Conservation (phyloP, 2,797 vertebrate genomes). For the Paguma larvata region DNA sequence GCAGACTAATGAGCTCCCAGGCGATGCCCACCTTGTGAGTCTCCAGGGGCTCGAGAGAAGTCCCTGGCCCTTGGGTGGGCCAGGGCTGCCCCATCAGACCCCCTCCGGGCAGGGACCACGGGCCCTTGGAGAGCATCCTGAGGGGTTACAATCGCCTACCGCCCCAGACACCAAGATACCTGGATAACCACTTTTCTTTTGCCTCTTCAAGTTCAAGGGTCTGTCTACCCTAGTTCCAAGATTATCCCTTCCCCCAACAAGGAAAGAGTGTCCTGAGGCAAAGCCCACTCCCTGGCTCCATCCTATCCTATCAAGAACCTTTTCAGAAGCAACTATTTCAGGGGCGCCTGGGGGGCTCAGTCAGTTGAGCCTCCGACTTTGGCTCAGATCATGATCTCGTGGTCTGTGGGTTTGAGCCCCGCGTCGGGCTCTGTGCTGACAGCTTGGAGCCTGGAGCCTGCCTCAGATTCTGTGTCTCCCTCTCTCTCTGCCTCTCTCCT, state of each 20-base stretch:
- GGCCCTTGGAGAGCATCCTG: not conserved
- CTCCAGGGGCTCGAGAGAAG: fast-evolving
- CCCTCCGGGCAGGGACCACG: not conserved
- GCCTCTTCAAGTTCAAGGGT: not conserved
- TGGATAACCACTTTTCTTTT: not conserved
- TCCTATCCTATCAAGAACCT: not conserved
- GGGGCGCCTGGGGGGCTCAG: no score
- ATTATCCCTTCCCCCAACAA: not conserved
- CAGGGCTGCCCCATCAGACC: not conserved
- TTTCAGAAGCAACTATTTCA: no score
- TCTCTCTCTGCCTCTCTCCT: no score
- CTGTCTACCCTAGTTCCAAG: not conserved
- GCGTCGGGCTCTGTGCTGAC: no score
- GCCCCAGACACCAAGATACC: no score
- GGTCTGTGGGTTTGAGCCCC: no score
- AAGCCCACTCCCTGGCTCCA: not conserved
- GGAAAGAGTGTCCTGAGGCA: not conserved
- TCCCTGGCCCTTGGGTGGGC: not conserved
- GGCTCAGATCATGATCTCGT: no score
- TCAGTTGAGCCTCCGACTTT: no score
- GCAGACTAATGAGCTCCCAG: not conserved
- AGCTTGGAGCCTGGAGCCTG: no score
- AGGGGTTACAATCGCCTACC: not conserved
- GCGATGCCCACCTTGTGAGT: not conserved
- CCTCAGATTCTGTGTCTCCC: no score